Percentiles rank a stretch among this genome's conserved stretches.
Conservation (phyloP, 37 sponge, comb jelly and placozoan species). For the Beroe forskalii region DNA sequence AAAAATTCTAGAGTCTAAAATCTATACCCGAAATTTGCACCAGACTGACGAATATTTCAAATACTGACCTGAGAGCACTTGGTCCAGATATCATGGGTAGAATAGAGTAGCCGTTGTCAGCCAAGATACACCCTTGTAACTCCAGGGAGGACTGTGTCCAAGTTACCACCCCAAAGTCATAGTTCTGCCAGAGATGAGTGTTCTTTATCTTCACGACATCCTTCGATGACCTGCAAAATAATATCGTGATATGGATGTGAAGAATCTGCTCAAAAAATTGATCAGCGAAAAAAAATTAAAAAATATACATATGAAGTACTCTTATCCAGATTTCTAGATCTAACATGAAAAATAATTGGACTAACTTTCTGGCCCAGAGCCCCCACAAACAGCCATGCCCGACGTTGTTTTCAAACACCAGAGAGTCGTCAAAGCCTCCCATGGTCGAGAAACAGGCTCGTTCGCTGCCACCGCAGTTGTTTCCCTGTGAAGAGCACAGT, state of each 20-base stretch:
- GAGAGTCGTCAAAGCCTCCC: not conserved
- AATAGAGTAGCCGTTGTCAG: conserved; percentile 82
- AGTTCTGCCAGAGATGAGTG: conserved; percentile 67
- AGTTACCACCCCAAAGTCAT: conserved; percentile 79
- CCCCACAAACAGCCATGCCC: conserved; percentile 55
- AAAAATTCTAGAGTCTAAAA: too few relatives aligned
- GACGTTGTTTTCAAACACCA: conserved; percentile 8
- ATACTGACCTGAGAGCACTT: not conserved
- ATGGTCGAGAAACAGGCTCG: conserved; percentile 3
- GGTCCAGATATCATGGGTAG: conserved; percentile 78
- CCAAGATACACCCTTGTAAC: conserved; percentile 66
- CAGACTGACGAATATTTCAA: too few relatives aligned
- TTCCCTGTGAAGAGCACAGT: too few relatives aligned
- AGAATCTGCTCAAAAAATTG: too few relatives aligned
- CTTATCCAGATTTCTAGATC: not conserved
- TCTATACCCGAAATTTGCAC: too few relatives aligned
- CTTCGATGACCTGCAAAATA: not conserved
- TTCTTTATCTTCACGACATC: not conserved
- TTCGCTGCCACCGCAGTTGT: conserved; percentile 42
- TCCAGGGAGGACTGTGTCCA: conserved; percentile 70
- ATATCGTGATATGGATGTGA: too few relatives aligned
- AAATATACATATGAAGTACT: too few relatives aligned
- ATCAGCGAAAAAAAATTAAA: too few relatives aligned
- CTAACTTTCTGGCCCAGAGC: conserved; percentile 11
- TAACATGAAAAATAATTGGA: not conserved